Base-by-base conservation (phyloP, 1,140 invertebrate genomes). In the Babylonia areolata region DNA sequence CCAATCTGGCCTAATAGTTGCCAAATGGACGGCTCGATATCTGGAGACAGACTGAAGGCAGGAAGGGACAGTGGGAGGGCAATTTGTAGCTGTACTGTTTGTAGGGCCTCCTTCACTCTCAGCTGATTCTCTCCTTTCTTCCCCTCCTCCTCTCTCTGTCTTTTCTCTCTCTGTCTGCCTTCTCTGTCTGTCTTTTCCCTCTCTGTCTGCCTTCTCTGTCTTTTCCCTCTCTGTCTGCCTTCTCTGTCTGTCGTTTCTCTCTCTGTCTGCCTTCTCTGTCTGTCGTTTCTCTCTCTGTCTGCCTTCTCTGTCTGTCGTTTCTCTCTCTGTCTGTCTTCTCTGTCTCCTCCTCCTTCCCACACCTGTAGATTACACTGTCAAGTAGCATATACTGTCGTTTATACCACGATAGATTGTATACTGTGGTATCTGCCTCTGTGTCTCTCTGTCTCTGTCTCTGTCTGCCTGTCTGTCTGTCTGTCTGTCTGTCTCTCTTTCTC, bases 401-500 rank as follows among this genome's bases (percentile, higher is more conserved):
- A n/a, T n/a, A n/a, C n/a, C n/a, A n/a, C n/a, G n/a, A n/a, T n/a
- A n/a, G n/a, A n/a, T n/a, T n/a, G n/a, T n/a, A n/a, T n/a, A n/a
- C n/a, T n/a, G n/a, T n/a, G n/a, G n/a, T n/a, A n/a, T n/a, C 73
- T 77, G 3, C 15, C n/a, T 77, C 33, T 77, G 12, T 35, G 35
- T 77, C 73, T 77, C 33, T n/a, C 42, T 42, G 15, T 80, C 42
- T 51, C 39, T 42, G 31, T 46, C 28, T 15, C 31, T 80, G 39
- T 46, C 28, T 80, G 39, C 5, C 42, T 42, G 11, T 42, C 31
- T 80, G 28, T 80, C 78, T 46, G 17, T 46, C 20, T 40, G 17
- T 80, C 78, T 80, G 17, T 80, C 37, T 51, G 6, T 51, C 78
- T 80, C 31, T 80, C 78, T 80, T 9, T 80, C 78, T 80, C 31